Evolutionary conservation across 2,797 vertebrate genomes (phyloP).

Genomic region (Lepilemur septentrionalis): DNA sequence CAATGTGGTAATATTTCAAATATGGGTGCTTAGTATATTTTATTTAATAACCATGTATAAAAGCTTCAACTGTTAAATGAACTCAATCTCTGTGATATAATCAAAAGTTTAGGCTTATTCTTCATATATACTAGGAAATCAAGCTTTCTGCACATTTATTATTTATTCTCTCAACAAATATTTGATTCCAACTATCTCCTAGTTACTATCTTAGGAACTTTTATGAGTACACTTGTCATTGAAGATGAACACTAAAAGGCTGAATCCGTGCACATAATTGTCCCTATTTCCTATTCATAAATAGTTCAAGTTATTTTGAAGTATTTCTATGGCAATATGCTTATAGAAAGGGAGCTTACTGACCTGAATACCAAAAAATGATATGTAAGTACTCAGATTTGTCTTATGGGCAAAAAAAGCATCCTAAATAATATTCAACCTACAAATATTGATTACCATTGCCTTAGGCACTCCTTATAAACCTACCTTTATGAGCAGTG

Average conservation of each 20-base stretch:
- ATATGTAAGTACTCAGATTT: not conserved
- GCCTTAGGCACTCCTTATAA: not conserved
- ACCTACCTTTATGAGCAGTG: not conserved
- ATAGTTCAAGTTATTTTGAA: slow-evolving; percentile 15
- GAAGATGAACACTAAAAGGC: not conserved
- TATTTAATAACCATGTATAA: not conserved
- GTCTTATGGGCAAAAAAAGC: not conserved
- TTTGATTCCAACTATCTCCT: not conserved
- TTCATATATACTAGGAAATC: not conserved
- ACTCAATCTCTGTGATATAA: not conserved
- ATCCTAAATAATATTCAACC: not conserved
- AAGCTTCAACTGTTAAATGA: not conserved
- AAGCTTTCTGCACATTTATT: not conserved
- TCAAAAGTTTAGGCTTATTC: not conserved
- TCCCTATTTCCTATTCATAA: not conserved
- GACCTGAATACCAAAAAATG: not conserved
- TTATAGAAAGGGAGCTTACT: slow-evolving; percentile 12
- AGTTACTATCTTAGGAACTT: not conserved
- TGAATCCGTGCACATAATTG: not conserved
- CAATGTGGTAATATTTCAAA: not conserved
- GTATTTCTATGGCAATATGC: not conserved
- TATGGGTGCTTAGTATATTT: not conserved
- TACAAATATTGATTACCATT: not conserved
- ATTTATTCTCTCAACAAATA: not conserved
- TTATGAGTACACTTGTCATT: not conserved